Base-by-base conservation (phyloP, 1,140 invertebrate genomes). In the Coelopa frigida region DNA sequence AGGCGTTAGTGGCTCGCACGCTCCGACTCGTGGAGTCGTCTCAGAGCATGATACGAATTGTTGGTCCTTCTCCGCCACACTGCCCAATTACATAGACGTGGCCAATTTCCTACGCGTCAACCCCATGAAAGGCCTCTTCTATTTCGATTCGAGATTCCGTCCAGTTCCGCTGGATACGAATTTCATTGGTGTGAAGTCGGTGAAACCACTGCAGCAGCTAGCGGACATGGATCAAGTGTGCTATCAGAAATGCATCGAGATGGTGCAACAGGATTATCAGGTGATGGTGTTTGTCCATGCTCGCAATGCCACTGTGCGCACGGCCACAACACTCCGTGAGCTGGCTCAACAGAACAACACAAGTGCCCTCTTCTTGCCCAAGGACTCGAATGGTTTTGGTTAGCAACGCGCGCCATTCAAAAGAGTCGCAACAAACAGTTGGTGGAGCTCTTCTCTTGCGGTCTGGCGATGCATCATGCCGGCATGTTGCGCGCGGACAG, bases 241-340 rank as follows among this genome's bases (percentile, higher is more conserved):
- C 68, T 98, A 96, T 71, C 86, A 97, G 17, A 93, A 98, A 77
- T 87, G 93, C 5, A 54, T 84, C 0, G 80, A 89, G 11, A 87
- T 92, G 77, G 82, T 98, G 1, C 78, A 81, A 54, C 81, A 88
- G 57, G 92, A 89, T 1, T 86, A 98, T 69, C 95, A 99, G 75
- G 93, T 97, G 0, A 97, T 99, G 91, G 90, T 99, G 0, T 99
- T 99, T 73, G 97, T 99, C 1, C 96, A 99, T 72, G 91, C 95
- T 1, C 75, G 97, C 31, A 98, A 98, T 76, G 90, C 92, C 6
- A 99, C 96, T 0, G 80, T 88, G 14, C 77, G 85, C 51, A 94
- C 89, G 2, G 94, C 93, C 0, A 83, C 82, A 51, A 75, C 79
- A 17, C 58, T 95, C 2, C 81, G 81, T 46, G 89, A 94, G 55